Conservation (phyloP, 1,140 invertebrate species). For the Scaptomyza hsui region DNA sequence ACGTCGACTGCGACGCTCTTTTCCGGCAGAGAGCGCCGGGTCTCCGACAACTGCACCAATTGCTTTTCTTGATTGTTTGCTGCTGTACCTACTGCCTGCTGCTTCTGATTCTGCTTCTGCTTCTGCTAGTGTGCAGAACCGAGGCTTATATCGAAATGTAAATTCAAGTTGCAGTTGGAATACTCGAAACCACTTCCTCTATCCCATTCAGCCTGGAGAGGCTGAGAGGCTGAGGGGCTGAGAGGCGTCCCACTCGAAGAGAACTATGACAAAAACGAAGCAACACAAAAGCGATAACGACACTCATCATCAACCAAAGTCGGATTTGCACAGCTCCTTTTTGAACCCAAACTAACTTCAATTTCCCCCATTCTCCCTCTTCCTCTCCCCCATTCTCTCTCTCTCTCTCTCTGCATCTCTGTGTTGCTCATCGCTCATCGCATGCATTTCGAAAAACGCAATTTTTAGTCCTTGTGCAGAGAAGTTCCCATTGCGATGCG, state of each 20-base stretch:
- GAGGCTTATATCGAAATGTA: slow-evolving; percentile 77
- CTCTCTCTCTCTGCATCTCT: neutral
- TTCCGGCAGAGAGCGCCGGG: slow-evolving; percentile 52
- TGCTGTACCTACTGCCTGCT: no score
- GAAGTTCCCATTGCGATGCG: slow-evolving; percentile 57
- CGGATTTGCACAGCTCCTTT: slow-evolving; percentile 62
- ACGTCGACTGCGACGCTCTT: slow-evolving; percentile 20
- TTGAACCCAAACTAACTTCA: slow-evolving; percentile 23
- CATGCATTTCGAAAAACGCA: slow-evolving; percentile 74
- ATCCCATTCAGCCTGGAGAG: neutral
- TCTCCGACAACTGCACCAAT: slow-evolving; percentile 51
- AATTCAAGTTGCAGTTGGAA: slow-evolving; percentile 75
- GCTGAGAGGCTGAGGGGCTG: no score
- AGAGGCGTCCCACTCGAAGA: slow-evolving; percentile 13
- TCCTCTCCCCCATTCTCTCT: neutral
- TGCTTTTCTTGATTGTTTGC: slow-evolving; percentile 80
- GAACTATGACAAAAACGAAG: slow-evolving; percentile 60
- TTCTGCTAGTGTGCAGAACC: slow-evolving; percentile 16
- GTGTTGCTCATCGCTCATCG: slow-evolving; percentile 5
- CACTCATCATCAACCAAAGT: slow-evolving; percentile 82
- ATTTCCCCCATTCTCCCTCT: neutral
- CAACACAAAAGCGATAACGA: slow-evolving; percentile 80
- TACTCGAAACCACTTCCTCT: slow-evolving; percentile 14
- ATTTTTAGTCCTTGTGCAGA: slow-evolving; percentile 67
- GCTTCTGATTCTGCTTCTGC: slow-evolving; percentile 35